Evolutionary conservation across 2,113 vertebrate species (phyloP).

Genomic region (Helogale parvula): DNA sequence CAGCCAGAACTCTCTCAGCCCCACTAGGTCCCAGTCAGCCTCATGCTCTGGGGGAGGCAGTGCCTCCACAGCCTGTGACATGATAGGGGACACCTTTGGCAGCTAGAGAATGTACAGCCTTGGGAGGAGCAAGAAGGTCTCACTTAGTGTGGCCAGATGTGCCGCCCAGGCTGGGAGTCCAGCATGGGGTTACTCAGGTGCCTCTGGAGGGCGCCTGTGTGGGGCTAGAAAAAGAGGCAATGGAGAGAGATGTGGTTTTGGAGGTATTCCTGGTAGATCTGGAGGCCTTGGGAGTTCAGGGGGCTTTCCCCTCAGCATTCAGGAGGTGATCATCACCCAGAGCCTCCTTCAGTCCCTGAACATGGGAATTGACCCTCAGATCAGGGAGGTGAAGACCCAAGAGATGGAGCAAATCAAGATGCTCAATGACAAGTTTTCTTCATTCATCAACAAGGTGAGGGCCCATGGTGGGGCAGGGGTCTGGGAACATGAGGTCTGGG

Average conservation of each 20-base stretch:
- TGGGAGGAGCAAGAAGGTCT: constrained; percentile 50
- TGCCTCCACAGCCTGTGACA: neutral
- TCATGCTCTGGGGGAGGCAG: neutral
- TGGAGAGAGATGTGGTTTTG: neutral
- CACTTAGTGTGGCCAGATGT: neutral
- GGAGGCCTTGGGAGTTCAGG: neutral
- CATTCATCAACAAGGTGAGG: constrained; percentile 85
- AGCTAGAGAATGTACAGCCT: constrained; percentile 56
- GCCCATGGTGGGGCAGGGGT: neutral
- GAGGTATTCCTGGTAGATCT: neutral
- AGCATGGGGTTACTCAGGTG: neutral
- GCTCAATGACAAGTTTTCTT: constrained; percentile 87
- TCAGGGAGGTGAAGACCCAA: neutral
- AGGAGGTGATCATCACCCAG: neutral
- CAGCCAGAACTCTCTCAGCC: neutral
- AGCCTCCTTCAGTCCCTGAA: neutral
- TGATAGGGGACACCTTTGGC: constrained; percentile 30
- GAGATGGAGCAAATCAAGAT: constrained; percentile 2
- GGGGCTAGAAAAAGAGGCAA: neutral
- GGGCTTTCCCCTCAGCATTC: neutral
- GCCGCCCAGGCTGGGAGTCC: neutral
- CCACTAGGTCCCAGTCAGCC: neutral
- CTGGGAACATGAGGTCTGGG: neutral
- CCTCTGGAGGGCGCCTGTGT: neutral
- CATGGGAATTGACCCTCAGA: neutral